phyloP scores from a whole-genome alignment of 2,888 invertebrate species.

The Hypomecis punctinalis region DNA sequence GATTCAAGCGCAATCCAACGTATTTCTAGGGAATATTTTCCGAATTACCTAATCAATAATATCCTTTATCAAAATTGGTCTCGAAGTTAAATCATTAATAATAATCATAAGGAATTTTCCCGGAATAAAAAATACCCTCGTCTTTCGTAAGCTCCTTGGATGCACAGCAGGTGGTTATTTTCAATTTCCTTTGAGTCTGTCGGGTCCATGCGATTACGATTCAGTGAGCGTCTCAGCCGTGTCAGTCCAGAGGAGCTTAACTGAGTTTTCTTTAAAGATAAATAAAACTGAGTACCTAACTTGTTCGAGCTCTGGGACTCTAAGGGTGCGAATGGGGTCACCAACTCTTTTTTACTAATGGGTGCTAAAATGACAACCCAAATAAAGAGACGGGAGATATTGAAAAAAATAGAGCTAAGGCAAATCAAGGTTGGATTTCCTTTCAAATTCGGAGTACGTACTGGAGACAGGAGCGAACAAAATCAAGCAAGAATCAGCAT shows the following conservation, averaged over 20 bases:
- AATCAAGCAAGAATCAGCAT: no score
- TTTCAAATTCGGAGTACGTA: no score
- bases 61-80: no score
- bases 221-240: constrained; percentile 12
- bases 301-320: background rate
- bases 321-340: background rate
- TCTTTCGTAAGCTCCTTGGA: background rate
- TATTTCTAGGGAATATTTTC: no score
- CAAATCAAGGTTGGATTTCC: no score
- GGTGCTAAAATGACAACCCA: no score
- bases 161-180: constrained; percentile 14
- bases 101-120: constrained; percentile 8
- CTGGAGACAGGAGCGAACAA: no score
- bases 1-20: no score
- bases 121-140: background rate
- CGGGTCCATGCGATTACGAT: constrained; percentile 18
- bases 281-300: constrained; percentile 21
- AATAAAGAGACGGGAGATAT: no score
- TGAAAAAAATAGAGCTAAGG: no score
- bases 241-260: constrained; percentile 19
- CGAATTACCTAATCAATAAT: no score
- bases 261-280: constrained; percentile 23
- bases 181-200: constrained; percentile 25
- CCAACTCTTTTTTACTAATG: no score
- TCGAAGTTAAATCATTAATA: background rate